phyloP scores from a whole-genome alignment of 2,113 vertebrate species.

The Grallaria varia region DNA sequence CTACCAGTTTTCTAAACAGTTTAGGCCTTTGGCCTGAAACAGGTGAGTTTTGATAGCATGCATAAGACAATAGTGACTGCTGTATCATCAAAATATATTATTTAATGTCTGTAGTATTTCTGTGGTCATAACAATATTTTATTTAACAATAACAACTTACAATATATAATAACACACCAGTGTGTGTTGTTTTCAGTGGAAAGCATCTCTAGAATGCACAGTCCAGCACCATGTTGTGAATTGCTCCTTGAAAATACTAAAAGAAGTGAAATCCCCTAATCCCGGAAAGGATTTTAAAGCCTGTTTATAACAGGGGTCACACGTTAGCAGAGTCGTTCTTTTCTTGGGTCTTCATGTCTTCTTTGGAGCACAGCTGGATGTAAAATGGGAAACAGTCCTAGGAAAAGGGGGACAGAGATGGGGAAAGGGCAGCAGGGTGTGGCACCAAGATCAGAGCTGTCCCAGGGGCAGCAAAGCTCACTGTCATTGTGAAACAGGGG shows the following conservation, averaged over 20 bases:
- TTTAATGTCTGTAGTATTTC: not conserved
- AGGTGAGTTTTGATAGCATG: not conserved
- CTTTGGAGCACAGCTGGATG: not conserved
- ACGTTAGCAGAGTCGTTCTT: not conserved
- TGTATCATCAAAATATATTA: not conserved
- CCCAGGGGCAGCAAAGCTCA: not conserved
- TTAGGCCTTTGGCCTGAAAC: not conserved
- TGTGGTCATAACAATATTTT: not conserved
- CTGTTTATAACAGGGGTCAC: rapidly evolving
- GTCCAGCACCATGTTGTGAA: not conserved
- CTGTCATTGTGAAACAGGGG: not conserved
- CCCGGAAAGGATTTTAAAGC: not conserved
- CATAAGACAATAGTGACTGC: not conserved
- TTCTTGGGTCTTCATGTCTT: not conserved
- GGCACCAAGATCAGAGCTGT: not conserved
- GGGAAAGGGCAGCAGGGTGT: not conserved
- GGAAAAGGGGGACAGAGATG: not conserved
- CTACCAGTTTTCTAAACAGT: not conserved
- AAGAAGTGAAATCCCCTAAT: not conserved
- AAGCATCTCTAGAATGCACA: not conserved
- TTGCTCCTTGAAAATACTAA: not conserved
- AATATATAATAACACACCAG: not conserved
- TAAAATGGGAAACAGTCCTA: not conserved
- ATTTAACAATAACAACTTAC: not conserved
- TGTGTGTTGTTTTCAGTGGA: not conserved